These are phyloP conservation scores for Drosophila baimaii DNA, from an alignment of 1,140 invertebrate species.

Conservation along the genomic window DNA sequence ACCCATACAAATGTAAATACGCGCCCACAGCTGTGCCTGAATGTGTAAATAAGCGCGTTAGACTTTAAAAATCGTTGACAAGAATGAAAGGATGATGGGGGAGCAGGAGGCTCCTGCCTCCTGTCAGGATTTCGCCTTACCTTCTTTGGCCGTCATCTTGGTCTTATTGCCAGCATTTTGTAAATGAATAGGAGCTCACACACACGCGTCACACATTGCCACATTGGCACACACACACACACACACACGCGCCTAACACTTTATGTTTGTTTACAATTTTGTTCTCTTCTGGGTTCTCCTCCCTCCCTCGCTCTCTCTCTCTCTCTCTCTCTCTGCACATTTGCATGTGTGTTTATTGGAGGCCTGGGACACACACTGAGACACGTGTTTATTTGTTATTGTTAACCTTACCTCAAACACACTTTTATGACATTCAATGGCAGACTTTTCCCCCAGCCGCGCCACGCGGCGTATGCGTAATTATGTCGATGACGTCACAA, in stretches of 20 bases:
- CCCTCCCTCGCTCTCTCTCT: no score
- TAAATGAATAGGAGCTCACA: constrained; percentile 64
- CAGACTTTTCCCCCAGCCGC: constrained; percentile 23
- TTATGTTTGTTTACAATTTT: constrained; percentile 73
- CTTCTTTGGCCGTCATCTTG: constrained; percentile 50
- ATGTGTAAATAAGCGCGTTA: constrained; percentile 76
- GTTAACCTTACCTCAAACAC: constrained; percentile 79
- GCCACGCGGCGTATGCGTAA: constrained; percentile 44
- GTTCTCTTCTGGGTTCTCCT: constrained; percentile 24
- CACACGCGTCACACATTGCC: constrained; percentile 6
- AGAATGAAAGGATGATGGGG: constrained; percentile 28
- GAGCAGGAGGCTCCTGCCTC: constrained; percentile 4
- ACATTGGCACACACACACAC: constrained; percentile 21
- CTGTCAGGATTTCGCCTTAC: background rate
- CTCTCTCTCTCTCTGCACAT: constrained; percentile 21
- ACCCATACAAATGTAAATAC: constrained; percentile 39
- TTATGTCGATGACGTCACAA: constrained; percentile 44
- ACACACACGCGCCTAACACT: constrained; percentile 37
- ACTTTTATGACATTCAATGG: constrained; percentile 75
- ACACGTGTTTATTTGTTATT: constrained; percentile 77
- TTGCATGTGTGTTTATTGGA: constrained; percentile 59
- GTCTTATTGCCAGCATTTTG: constrained; percentile 75
- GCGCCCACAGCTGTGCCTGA: constrained; percentile 40
- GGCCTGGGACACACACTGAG: constrained; percentile 20
- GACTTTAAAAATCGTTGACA: constrained; percentile 65